Evolutionary conservation across 2,888 invertebrate species (phyloP).

Genomic region (Automeris io): DNA sequence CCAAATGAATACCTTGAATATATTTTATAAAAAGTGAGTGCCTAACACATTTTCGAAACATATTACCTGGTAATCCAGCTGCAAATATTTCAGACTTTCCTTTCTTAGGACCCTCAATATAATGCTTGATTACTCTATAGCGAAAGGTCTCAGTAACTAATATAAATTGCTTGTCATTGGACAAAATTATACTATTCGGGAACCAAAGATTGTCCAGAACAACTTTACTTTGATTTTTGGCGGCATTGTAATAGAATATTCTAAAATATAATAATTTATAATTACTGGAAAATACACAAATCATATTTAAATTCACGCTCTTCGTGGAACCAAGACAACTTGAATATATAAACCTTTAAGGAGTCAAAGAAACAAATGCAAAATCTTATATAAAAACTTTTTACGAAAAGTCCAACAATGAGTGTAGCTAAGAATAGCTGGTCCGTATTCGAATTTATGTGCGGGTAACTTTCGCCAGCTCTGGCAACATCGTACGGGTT

Average conservation of each 20-base stretch:
- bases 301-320: background rate
- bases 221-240: slow-evolving; percentile 85
- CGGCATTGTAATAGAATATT: slow-evolving; percentile 87
- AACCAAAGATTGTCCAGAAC: slow-evolving; percentile 87
- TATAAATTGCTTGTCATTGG: slow-evolving; percentile 88
- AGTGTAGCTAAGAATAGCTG: too few relatives aligned
- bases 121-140: slow-evolving; percentile 84
- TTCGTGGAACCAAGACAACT: too few relatives aligned
- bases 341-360: too few relatives aligned
- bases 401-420: too few relatives aligned
- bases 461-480: too few relatives aligned
- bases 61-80: slow-evolving; percentile 86
- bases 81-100: slow-evolving; percentile 88
- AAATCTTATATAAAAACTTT: too few relatives aligned
- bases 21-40: too few relatives aligned
- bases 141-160: slow-evolving; percentile 84
- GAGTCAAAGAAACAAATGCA: too few relatives aligned
- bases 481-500: too few relatives aligned
- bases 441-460: too few relatives aligned
- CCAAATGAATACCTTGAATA: too few relatives aligned
- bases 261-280: slow-evolving; percentile 69
- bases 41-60: too few relatives aligned
- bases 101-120: slow-evolving; percentile 87
- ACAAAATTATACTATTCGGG: slow-evolving; percentile 91
- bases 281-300: background rate